A percentile compares a stretch with the other conserved stretches of the same genome.
phyloP scores from a whole-genome alignment of 2,888 invertebrate species.

The Drosophila mayaguana region DNA sequence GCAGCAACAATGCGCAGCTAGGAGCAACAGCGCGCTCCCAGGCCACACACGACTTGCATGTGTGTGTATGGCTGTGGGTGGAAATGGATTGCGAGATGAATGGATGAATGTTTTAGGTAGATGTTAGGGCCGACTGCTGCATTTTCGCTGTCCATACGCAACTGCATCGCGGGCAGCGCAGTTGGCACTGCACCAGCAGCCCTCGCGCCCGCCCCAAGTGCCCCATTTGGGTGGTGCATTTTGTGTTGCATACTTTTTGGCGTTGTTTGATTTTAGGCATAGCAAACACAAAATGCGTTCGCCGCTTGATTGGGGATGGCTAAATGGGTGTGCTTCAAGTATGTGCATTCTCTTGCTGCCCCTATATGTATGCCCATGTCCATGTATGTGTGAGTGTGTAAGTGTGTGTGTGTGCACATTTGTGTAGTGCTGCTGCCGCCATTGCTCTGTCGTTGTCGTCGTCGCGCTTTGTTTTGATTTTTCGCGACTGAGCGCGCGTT shows the following conservation, averaged over 20 bases:
- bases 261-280: slow-evolving; percentile 79
- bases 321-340: slow-evolving; percentile 27
- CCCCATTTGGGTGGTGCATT: slow-evolving; percentile 19
- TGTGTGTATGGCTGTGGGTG: slow-evolving; percentile 16
- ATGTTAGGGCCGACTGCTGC: slow-evolving; percentile 57
- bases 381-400: slow-evolving; percentile 11
- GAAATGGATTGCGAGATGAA: slow-evolving; percentile 10
- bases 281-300: slow-evolving; percentile 71
- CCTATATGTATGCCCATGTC: slow-evolving; percentile 25
- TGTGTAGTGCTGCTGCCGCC: slow-evolving; percentile 34
- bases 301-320: slow-evolving; percentile 66
- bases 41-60: slow-evolving; percentile 5
- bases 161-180: slow-evolving; percentile 38
- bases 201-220: neutral
- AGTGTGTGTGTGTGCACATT: slow-evolving; percentile 30
- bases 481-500: slow-evolving; percentile 73
- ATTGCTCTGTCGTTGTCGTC: slow-evolving; percentile 56
- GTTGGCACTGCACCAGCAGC: neutral
- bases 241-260: slow-evolving; percentile 73
- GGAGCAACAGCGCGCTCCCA: slow-evolving; percentile 60
- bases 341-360: slow-evolving; percentile 56
- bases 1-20: slow-evolving; percentile 53
- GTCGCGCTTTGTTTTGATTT: slow-evolving; percentile 81
- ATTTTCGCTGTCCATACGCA: slow-evolving; percentile 41
- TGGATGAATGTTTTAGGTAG: slow-evolving; percentile 47